phyloP scores from a whole-genome alignment of 2,888 invertebrate species.

The Tetropium fuscum region DNA sequence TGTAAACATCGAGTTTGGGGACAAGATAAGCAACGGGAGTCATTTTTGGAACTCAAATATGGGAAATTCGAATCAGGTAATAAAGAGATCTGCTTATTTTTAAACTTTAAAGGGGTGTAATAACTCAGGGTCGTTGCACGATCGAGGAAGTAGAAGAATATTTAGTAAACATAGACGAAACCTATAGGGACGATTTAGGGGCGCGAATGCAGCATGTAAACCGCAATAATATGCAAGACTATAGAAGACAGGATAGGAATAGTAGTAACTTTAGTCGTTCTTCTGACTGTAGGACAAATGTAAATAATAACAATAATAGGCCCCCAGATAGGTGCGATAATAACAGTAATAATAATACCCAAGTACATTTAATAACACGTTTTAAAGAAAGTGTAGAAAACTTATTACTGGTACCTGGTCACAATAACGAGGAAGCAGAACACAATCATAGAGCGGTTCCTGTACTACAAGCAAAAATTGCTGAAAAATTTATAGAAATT shows the following conservation, averaged over 20 bases:
- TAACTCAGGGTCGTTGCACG: conserved; percentile 24
- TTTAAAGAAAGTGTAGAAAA: conserved; percentile 14
- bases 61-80: conserved; percentile 21
- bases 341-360: no score
- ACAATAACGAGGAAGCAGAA: neutral
- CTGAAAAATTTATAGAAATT: neutral
- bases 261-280: no score
- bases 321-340: no score
- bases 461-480: conserved; percentile 2
- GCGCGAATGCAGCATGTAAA: no score
- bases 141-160: conserved; percentile 33
- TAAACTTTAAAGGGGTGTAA: conserved; percentile 32
- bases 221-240: no score
- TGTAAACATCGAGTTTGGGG: conserved; percentile 13
- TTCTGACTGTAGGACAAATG: no score
- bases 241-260: no score
- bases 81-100: conserved; percentile 21
- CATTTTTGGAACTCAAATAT: conserved; percentile 20
- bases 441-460: conserved; percentile 1
- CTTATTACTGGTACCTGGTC: neutral
- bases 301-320: no score
- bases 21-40: conserved; percentile 21
- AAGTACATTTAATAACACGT: conserved; percentile 23
- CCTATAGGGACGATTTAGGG: no score
- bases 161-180: conserved; percentile 30